A percentile compares a stretch with the other conserved stretches of the same genome.
Conservation (phyloP, 1,140 invertebrate species). For the Zaprionus capensis region DNA sequence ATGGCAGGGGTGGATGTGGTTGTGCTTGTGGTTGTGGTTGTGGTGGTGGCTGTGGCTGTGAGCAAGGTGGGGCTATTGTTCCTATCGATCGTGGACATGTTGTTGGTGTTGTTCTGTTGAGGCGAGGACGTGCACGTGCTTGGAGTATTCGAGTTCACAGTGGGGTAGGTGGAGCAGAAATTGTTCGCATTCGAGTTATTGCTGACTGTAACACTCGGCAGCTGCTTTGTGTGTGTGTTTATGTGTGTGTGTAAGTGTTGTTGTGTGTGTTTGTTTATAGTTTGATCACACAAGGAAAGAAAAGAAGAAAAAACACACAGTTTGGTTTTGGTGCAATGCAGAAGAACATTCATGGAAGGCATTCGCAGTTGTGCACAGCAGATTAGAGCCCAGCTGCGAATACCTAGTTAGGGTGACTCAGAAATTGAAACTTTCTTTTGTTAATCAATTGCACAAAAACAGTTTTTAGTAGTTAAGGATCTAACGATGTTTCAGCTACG, state of each 20-base stretch:
- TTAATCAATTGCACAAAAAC: no score
- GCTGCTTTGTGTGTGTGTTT: constrained; percentile 37
- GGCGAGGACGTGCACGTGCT: constrained; percentile 69
- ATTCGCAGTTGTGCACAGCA: constrained; percentile 6
- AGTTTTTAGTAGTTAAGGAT: background rate
- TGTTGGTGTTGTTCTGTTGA: constrained; percentile 52
- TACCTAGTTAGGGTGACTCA: background rate
- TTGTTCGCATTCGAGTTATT: constrained; percentile 49
- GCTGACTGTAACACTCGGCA: constrained; percentile 44
- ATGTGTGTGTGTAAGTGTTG: constrained; percentile 25
- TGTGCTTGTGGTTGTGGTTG: constrained; percentile 25
- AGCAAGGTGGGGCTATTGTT: constrained; percentile 42
- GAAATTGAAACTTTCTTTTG: background rate
- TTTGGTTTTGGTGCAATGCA: constrained; percentile 57
- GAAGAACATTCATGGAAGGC: constrained; percentile 23
- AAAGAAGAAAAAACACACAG: constrained; percentile 74
- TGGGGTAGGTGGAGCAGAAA: constrained; percentile 51
- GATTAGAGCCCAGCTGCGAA: constrained; percentile 4
- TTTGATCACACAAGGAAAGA: constrained; percentile 72
- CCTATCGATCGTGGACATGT: constrained; percentile 44
- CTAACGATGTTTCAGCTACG: background rate
- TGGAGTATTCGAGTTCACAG: constrained; percentile 55
- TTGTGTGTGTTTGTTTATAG: constrained; percentile 36
- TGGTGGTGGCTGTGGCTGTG: constrained; percentile 26
- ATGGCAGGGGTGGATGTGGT: constrained; percentile 12